These are phyloP conservation scores for Campylomormyrus numenius DNA, from an alignment of 2,113 vertebrate species.

Conservation along the genomic window DNA sequence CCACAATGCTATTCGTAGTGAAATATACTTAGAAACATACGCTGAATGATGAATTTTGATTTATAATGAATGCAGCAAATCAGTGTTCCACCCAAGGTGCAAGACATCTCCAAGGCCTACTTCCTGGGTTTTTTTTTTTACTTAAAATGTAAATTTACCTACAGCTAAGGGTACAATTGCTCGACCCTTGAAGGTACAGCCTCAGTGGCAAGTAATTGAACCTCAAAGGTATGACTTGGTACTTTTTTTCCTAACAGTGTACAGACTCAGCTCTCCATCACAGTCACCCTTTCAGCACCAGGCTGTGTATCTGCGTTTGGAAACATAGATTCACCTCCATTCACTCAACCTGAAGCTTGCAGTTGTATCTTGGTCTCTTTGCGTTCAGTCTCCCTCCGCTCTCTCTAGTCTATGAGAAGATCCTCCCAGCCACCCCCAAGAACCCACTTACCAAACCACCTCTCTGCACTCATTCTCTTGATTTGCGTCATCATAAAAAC, in stretches of 20 bases:
- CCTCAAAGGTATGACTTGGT: neutral
- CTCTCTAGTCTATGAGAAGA: neutral
- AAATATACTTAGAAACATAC: neutral
- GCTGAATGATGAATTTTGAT: neutral
- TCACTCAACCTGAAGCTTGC: neutral
- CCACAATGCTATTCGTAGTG: neutral
- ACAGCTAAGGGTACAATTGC: neutral
- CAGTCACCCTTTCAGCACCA: neutral
- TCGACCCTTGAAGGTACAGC: neutral
- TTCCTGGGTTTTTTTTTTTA: neutral
- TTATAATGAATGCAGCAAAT: neutral
- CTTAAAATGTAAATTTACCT: neutral
- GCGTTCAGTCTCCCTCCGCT: neutral
- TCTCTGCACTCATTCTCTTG: neutral
- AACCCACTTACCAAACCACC: neutral
- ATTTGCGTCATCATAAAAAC: neutral
- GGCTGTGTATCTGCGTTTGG: neutral
- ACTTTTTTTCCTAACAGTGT: neutral
- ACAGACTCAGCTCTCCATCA: neutral
- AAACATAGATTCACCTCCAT: neutral
- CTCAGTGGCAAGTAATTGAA: neutral
- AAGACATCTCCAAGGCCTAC: neutral
- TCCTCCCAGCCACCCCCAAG: slow-evolving; percentile 24
- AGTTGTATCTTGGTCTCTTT: neutral
- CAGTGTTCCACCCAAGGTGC: neutral